These are phyloP conservation scores for Syngnathus typhle DNA, from an alignment of 2,113 vertebrate species.

Conservation along the genomic window DNA sequence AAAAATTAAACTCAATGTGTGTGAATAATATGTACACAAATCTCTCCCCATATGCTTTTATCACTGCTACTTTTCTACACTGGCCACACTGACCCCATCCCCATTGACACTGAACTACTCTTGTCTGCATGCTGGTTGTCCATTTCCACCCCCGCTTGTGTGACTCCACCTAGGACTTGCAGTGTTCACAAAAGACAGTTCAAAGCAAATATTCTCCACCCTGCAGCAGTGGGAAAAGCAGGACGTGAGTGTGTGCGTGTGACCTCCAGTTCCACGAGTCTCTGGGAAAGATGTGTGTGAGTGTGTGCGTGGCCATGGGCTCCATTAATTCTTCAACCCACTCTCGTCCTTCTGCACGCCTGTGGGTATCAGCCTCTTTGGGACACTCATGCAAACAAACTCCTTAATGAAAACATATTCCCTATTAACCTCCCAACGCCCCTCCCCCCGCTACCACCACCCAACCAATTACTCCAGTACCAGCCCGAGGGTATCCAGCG, in stretches of 20 bases:
- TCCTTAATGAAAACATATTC: conserved; percentile 16
- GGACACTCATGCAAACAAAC: conserved; percentile 39
- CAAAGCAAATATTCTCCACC: conserved; percentile 61
- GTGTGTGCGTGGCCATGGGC: conserved; percentile 20
- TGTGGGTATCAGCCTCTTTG: conserved; percentile 38
- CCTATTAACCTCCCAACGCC: conserved; percentile 11
- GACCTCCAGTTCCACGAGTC: conserved; percentile 34
- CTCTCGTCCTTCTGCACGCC: conserved; percentile 29
- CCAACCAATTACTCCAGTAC: conserved; percentile 31
- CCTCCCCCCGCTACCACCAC: background rate
- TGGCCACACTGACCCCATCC: conserved; percentile 20
- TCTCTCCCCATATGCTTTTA: conserved; percentile 1
- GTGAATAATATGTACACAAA: no score
- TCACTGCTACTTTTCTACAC: conserved; percentile 1
- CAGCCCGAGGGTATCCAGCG: conserved; percentile 36
- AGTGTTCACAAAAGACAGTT: conserved; percentile 55
- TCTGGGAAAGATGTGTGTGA: conserved; percentile 11
- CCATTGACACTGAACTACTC: conserved; percentile 24
- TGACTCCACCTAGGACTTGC: conserved; percentile 44
- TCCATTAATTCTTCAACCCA: conserved; percentile 40
- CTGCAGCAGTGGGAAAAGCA: conserved; percentile 42
- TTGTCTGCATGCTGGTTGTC: conserved; percentile 21
- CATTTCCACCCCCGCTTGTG: conserved; percentile 22
- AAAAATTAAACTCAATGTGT: no score
- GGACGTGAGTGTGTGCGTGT: conserved; percentile 9